These are phyloP conservation scores for Ophion ventricosus DNA, from an alignment of 2,888 invertebrate species.

Conservation along the genomic window DNA sequence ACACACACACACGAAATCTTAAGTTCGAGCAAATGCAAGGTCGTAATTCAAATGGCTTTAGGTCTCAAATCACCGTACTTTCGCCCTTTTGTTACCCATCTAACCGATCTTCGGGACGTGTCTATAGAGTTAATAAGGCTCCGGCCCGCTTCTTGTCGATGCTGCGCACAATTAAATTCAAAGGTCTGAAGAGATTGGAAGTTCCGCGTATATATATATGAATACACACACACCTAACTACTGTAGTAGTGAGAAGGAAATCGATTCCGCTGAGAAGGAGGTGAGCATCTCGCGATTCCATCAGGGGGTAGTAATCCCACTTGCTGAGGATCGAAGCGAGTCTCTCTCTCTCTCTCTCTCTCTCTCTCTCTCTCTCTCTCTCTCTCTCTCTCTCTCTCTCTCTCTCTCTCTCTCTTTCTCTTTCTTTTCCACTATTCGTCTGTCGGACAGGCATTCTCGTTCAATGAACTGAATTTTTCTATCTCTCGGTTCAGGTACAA, in stretches of 20 bases:
- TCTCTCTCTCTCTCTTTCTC: slow-evolving; percentile 5
- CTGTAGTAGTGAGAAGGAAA: slow-evolving; percentile 56
- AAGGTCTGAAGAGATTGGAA: slow-evolving; percentile 61
- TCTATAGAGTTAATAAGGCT: slow-evolving; percentile 43
- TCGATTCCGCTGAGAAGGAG: slow-evolving; percentile 58
- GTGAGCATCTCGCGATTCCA: slow-evolving; percentile 59
- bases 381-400: slow-evolving; percentile 7
- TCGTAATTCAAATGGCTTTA: neutral
- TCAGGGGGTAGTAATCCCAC: slow-evolving; percentile 64
- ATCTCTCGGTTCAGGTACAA: slow-evolving; percentile 9
- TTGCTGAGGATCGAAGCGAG: slow-evolving; percentile 52
- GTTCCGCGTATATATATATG: slow-evolving; percentile 15
- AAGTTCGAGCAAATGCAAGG: neutral
- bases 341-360: slow-evolving; percentile 19
- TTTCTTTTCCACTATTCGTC: neutral
- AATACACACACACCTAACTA: slow-evolving; percentile 17
- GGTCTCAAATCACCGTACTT: neutral
- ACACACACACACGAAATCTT: neutral
- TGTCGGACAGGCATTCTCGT: slow-evolving; percentile 17
- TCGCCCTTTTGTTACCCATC: neutral
- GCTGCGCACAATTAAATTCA: slow-evolving; percentile 63
- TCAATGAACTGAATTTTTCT: slow-evolving; percentile 44
- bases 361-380: slow-evolving; percentile 20
- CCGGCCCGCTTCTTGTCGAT: slow-evolving; percentile 40
- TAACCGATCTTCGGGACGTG: slow-evolving; percentile 1